phyloP scores from a whole-genome alignment of 2,797 vertebrate genomes.

The Iguana delicatissima region DNA sequence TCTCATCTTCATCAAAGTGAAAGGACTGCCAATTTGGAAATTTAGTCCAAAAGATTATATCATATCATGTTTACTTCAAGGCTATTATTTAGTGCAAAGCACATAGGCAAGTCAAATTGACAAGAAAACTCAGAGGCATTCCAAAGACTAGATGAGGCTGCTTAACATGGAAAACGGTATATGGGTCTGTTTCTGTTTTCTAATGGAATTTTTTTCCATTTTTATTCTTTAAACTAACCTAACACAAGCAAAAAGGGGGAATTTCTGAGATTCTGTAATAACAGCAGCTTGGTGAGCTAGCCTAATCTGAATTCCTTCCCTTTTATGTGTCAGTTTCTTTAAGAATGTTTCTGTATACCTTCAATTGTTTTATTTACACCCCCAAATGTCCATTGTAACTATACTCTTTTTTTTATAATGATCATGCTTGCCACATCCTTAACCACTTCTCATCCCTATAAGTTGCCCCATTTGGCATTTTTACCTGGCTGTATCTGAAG shows the following conservation, averaged over 20 bases:
- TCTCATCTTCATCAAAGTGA: background rate
- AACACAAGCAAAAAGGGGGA: background rate
- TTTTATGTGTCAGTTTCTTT: background rate
- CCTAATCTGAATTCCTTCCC: background rate
- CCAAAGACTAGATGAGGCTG: background rate
- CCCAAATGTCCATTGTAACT: background rate
- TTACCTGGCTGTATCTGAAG: background rate
- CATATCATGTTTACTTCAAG: background rate
- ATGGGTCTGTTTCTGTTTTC: background rate
- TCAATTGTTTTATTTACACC: background rate
- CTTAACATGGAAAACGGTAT: background rate
- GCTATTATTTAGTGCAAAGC: background rate
- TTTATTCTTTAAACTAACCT: background rate
- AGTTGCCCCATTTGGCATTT: background rate
- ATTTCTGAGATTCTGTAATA: background rate
- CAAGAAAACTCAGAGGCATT: background rate
- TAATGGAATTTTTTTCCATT: too few relatives aligned
- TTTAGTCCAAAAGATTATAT: background rate
- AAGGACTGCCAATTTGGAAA: background rate
- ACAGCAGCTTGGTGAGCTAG: background rate
- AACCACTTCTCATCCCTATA: background rate
- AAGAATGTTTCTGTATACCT: background rate
- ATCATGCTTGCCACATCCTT: background rate
- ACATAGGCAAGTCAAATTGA: background rate
- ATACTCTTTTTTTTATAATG: background rate